phyloP scores from a whole-genome alignment of 2,888 invertebrate species.

The Andrena trimmerana region DNA sequence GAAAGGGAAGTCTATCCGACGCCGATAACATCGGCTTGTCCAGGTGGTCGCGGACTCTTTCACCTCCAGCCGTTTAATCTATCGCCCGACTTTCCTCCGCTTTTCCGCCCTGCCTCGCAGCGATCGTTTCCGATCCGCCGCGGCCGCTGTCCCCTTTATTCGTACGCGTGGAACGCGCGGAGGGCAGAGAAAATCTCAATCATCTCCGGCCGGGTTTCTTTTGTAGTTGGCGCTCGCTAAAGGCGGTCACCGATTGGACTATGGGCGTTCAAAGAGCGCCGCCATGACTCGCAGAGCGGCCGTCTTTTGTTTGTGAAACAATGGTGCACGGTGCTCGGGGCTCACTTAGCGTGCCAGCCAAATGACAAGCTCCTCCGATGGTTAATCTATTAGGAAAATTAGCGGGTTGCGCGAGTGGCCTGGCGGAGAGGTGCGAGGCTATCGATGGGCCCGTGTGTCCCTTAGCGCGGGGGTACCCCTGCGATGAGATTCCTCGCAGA shows the following conservation, averaged over 20 bases:
- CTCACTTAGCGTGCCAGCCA: slow-evolving; percentile 82
- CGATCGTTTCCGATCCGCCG: slow-evolving; percentile 21
- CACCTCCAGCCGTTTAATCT: no score
- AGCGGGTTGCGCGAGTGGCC: slow-evolving; percentile 70
- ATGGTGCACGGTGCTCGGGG: slow-evolving; percentile 77
- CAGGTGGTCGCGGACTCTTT: background rate
- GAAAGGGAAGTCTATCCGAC: background rate
- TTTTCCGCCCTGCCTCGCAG: background rate
- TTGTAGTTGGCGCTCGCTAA: slow-evolving; percentile 79
- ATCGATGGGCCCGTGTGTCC: slow-evolving; percentile 37
- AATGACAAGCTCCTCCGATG: slow-evolving; percentile 79
- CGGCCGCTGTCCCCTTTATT: slow-evolving; percentile 19
- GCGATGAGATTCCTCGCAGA: slow-evolving; percentile 32
- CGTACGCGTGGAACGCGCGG: slow-evolving; percentile 17
- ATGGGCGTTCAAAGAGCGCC: slow-evolving; percentile 84
- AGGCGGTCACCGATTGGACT: slow-evolving; percentile 81
- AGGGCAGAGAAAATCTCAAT: slow-evolving; percentile 81
- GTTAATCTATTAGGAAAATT: slow-evolving; percentile 84
- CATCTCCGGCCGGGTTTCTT: slow-evolving; percentile 80
- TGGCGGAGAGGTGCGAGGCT: slow-evolving; percentile 38
- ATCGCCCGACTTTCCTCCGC: no score
- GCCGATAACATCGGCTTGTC: background rate
- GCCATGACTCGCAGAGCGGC: slow-evolving; percentile 84
- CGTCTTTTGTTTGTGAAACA: slow-evolving; percentile 85
- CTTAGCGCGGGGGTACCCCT: background rate